These are phyloP conservation scores for Agelastica alni DNA, from an alignment of 2,888 invertebrate species.

Conservation along the genomic window DNA sequence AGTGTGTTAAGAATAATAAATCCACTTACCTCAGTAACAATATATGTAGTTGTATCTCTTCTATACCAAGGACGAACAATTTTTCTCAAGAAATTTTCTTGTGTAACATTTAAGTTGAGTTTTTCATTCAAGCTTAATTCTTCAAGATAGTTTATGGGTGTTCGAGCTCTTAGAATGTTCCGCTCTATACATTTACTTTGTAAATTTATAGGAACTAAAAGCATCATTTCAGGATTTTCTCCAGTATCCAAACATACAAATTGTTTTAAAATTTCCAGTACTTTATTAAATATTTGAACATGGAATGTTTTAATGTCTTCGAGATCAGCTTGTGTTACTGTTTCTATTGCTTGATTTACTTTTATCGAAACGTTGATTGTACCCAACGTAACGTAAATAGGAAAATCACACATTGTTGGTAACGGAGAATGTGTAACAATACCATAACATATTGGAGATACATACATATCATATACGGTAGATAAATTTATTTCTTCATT, in stretches of 20 bases:
- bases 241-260: slow-evolving; percentile 63
- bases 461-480: slow-evolving; percentile 61
- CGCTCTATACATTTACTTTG: slow-evolving; percentile 64
- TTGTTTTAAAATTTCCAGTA: slow-evolving; percentile 66
- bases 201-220: slow-evolving; percentile 58
- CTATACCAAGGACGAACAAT: slow-evolving; percentile 88
- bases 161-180: slow-evolving; percentile 60
- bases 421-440: slow-evolving; percentile 66
- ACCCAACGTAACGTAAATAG: slow-evolving; percentile 73
- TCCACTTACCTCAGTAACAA: slow-evolving; percentile 67
- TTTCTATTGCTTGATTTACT: slow-evolving; percentile 58
- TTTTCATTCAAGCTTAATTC: slow-evolving; percentile 60
- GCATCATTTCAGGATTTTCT: slow-evolving; percentile 55
- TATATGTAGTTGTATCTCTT: slow-evolving; percentile 54
- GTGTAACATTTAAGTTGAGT: slow-evolving; percentile 58
- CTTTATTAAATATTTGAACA: slow-evolving; percentile 71
- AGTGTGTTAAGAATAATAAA: background rate
- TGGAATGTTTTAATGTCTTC: slow-evolving; percentile 67
- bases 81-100: slow-evolving; percentile 68
- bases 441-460: slow-evolving; percentile 63
- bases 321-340: slow-evolving; percentile 59
- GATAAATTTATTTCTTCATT: slow-evolving; percentile 58
- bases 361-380: slow-evolving; percentile 60
- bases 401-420: slow-evolving; percentile 69
- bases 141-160: slow-evolving; percentile 54